phyloP scores from a whole-genome alignment of 2,888 invertebrate genomes.

The Drosophila buzzatii region DNA sequence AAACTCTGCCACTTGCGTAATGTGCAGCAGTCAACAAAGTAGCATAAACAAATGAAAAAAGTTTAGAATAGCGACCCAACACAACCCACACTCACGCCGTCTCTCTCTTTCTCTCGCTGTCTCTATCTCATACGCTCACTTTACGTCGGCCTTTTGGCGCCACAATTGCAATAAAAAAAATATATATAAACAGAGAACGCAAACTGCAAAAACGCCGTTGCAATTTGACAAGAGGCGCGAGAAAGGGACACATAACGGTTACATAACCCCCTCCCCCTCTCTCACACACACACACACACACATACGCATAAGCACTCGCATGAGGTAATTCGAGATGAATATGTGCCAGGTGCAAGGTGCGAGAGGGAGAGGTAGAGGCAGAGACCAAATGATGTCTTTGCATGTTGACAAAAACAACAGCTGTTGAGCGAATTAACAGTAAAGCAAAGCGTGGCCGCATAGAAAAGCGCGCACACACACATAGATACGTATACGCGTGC shows the following conservation, averaged over 20 bases:
- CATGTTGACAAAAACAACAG: constrained; percentile 55
- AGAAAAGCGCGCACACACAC: constrained; percentile 18
- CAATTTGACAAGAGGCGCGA: constrained; percentile 29
- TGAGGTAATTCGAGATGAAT: constrained; percentile 63
- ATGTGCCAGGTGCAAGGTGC: constrained; percentile 18
- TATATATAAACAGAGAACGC: constrained; percentile 67
- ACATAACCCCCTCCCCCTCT: constrained; percentile 59
- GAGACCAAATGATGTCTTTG: constrained; percentile 27
- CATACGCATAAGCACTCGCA: constrained; percentile 28
- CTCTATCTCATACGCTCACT: neutral
- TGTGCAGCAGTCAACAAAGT: constrained; percentile 59
- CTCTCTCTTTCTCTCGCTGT: neutral
- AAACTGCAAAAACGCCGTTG: constrained; percentile 32
- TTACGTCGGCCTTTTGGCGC: constrained; percentile 68
- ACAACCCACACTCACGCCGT: neutral
- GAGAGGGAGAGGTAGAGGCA: neutral
- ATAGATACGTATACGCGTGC: neutral
- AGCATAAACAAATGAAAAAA: constrained; percentile 63
- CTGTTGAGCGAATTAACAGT: constrained; percentile 39
- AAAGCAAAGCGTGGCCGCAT: constrained; percentile 4
- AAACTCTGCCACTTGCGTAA: constrained; percentile 73
- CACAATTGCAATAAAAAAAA: constrained; percentile 69
- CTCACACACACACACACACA: constrained; percentile 10
- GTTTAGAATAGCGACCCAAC: constrained; percentile 40
- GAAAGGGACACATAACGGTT: constrained; percentile 55